Conservation (phyloP, 1,140 invertebrate species). For the Onthophagus taurus region DNA sequence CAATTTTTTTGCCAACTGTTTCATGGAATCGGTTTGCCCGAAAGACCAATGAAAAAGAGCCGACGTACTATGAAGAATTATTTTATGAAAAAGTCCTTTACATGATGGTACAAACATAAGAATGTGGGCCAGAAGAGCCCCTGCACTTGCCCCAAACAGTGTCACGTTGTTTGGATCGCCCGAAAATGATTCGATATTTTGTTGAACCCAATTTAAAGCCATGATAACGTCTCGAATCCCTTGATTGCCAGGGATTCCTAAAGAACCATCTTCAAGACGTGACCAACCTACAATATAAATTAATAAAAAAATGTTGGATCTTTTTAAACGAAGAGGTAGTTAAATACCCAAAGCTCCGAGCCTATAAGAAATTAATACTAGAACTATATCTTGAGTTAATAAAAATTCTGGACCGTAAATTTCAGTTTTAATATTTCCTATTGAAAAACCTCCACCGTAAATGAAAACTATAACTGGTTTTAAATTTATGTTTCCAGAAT, state of each 20-base stretch:
- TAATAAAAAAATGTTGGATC: not conserved
- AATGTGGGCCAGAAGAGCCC: conserved; percentile 35
- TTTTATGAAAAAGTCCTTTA: conserved; percentile 50
- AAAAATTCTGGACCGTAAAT: conserved; percentile 52
- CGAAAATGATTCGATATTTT: conserved; percentile 42
- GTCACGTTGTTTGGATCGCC: conserved; percentile 40
- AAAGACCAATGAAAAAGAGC: conserved; percentile 42
- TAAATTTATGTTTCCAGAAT: no score
- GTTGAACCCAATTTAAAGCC: conserved; percentile 46
- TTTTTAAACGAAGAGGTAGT: no score
- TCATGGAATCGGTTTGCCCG: conserved; percentile 30
- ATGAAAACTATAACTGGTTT: conserved; percentile 55
- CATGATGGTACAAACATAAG: conserved; percentile 30
- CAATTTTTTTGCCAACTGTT: conserved; percentile 28
- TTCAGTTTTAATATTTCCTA: conserved; percentile 44
- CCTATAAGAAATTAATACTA: conserved; percentile 42
- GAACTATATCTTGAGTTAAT: conserved; percentile 44
- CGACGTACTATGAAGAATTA: conserved; percentile 55
- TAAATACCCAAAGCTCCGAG: conserved; percentile 39
- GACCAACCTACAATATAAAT: conserved; percentile 10
- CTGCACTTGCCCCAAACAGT: conserved; percentile 45
- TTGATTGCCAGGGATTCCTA: conserved; percentile 11
- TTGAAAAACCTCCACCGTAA: conserved; percentile 51
- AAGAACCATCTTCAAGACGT: conserved; percentile 10
- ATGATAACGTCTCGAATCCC: conserved; percentile 10